These are phyloP conservation scores for Passerculus sandwichensis DNA, from an alignment of 2,797 vertebrate species.

Conservation along the genomic window DNA sequence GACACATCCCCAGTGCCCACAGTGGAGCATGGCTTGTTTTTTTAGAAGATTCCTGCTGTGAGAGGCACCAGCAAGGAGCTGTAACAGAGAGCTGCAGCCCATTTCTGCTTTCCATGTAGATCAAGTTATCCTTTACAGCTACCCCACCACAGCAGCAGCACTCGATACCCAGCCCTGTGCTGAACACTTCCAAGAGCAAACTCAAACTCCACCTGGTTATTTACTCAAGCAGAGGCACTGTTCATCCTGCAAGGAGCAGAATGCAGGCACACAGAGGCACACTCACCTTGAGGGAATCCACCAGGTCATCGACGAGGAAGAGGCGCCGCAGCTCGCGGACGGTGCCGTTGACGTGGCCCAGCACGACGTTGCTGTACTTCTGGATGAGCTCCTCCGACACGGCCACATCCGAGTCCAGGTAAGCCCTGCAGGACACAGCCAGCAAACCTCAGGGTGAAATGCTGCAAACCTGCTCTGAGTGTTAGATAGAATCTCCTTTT, in stretches of 20 bases:
- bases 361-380: slow-evolving; percentile 89
- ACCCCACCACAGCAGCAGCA: not conserved
- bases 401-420: slow-evolving; percentile 88
- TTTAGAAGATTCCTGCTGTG: not conserved
- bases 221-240: not conserved
- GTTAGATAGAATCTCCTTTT: not conserved
- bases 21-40: not conserved
- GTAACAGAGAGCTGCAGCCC: not conserved
- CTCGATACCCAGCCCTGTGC: rapidly evolving
- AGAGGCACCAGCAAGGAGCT: not conserved
- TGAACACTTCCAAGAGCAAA: not conserved
- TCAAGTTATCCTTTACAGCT: not conserved
- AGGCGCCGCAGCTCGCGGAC: slow-evolving; percentile 88
- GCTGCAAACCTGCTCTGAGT: rapidly evolving
- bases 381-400: slow-evolving; percentile 89
- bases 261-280: not conserved
- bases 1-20: not conserved
- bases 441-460: not conserved
- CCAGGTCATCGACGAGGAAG: slow-evolving; percentile 95
- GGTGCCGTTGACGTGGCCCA: slow-evolving; percentile 85
- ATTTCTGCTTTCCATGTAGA: not conserved
- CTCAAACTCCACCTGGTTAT: not conserved
- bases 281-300: slow-evolving; percentile 94
- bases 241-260: not conserved
- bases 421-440: slow-evolving; percentile 78